Base-by-base conservation (phyloP, 2,113 vertebrate genomes). In the Monarcha castaneiventris region DNA sequence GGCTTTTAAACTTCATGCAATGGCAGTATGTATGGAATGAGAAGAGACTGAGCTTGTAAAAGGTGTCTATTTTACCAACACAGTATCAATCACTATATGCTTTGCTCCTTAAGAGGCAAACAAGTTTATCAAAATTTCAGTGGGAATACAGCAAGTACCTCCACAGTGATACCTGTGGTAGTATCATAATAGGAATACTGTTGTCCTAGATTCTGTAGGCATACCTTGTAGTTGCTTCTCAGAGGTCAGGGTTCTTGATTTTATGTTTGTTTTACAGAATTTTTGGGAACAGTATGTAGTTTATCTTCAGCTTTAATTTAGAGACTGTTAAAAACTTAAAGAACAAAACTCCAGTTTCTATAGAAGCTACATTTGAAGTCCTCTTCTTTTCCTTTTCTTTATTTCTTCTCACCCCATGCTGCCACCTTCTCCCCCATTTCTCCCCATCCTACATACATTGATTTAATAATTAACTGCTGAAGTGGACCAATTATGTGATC, bases 381-480 rank as follows among this genome's bases (percentile, higher is more conserved):
- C 4, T 69, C 19, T n/a, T 39, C 16, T 79, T 79, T 92, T n/a
- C 5, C 8, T 92, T 64, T 55, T 71, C 13, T 43, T n/a, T 82
- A 83, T 66, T 30, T 54, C 61, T 75, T 49, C 19, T 59, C 37
- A 33, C 17, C 16, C 10, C 19, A 25, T 13, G 30, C 61, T 49
- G 13, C 35, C 25, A 10, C 19, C 23, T 37, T 35, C 15, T 22
- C 18, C 6, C 25, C 27, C 23, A 35, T 37, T 37, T 17, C 7
- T 32, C 11, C 30, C 21, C 13, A 3, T 19, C n/a, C 14, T 37
- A 46, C 93, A 90, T 89, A 78, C 62, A 37, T n/a, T 93, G 69
- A 67, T 17, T 94, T 83, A 82, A 86, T 90, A n/a, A 95, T 96
- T 97, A 94, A 77, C 84, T 97, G 51, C 68, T 76, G 48, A 84